Evolutionary conservation across 2,797 vertebrate species (phyloP).

Genomic region (Ctenosaura bakeri): DNA sequence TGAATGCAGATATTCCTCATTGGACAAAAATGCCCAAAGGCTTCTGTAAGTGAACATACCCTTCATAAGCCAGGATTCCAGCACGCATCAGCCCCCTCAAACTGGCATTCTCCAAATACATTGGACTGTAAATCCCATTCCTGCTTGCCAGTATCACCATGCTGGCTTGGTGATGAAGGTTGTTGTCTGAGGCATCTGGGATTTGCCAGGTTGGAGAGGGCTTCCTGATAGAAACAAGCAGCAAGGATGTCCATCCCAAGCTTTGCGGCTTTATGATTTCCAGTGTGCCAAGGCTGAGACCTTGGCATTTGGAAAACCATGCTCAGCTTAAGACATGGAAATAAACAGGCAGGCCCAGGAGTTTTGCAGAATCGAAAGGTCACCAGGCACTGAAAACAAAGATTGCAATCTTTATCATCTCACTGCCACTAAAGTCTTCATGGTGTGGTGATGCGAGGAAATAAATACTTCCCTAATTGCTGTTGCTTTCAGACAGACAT

Average conservation of each 20-base stretch:
- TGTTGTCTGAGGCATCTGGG: neutral
- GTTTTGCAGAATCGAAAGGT: neutral
- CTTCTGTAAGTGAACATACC: no score
- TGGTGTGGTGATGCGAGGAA: neutral
- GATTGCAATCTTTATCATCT: neutral
- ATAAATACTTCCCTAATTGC: neutral
- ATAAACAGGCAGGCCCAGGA: no score
- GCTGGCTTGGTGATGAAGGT: neutral
- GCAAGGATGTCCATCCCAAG: no score
- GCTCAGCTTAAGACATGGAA: neutral
- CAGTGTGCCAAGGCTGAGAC: neutral
- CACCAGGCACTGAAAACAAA: neutral
- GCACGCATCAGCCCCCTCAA: no score
- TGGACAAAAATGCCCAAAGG: no score
- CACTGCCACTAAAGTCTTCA: neutral
- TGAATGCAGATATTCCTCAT: no score
- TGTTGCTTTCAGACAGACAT: neutral
- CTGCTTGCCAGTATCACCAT: neutral
- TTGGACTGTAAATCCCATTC: neutral
- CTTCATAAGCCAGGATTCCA: no score
- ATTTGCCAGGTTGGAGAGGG: neutral
- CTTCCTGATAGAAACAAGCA: neutral
- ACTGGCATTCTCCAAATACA: neutral
- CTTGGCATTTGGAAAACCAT: constrained; percentile 18
- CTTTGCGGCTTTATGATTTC: neutral